Conservation (phyloP, 2,888 invertebrate species). For the Drosophila dives region DNA sequence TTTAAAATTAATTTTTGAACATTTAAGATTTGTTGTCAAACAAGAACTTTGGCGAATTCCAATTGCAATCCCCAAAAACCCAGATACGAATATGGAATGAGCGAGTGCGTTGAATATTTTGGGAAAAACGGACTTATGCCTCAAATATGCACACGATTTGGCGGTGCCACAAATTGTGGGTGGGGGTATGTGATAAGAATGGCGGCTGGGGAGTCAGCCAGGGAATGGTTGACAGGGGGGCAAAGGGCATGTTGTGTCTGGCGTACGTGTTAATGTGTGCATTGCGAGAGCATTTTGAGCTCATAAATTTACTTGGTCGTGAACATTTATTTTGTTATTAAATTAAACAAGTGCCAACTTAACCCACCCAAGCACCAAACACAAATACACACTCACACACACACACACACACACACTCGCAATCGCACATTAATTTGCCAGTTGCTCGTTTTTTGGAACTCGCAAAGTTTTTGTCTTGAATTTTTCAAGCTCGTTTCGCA, state of each 20-base stretch:
- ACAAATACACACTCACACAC: conserved; percentile 19
- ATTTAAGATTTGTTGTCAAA: conserved; percentile 16
- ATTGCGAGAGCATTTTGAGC: conserved; percentile 58
- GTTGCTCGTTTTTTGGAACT: conserved; percentile 55
- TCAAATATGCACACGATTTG: conserved; percentile 48
- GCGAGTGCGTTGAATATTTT: conserved; percentile 30
- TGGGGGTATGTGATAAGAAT: not conserved
- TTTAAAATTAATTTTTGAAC: not conserved
- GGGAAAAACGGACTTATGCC: conserved; percentile 38
- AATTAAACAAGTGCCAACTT: conserved; percentile 77
- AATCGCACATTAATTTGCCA: conserved; percentile 65
- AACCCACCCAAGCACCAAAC: conserved; percentile 19
- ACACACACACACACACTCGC: conserved; percentile 19
- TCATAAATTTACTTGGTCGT: conserved; percentile 81
- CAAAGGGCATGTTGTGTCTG: conserved; percentile 15
- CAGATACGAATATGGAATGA: not conserved
- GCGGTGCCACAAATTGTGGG: not conserved
- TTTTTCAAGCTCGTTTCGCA: conserved; percentile 71
- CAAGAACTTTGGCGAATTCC: conserved; percentile 13
- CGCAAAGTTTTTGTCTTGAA: conserved; percentile 67
- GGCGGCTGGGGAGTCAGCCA: not conserved
- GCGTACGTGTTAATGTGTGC: conserved; percentile 72
- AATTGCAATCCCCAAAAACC: conserved; percentile 18
- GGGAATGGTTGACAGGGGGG: not conserved
- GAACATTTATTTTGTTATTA: conserved; percentile 84